Conservation (phyloP, 1,140 invertebrate genomes). For the Nymphalis io region DNA sequence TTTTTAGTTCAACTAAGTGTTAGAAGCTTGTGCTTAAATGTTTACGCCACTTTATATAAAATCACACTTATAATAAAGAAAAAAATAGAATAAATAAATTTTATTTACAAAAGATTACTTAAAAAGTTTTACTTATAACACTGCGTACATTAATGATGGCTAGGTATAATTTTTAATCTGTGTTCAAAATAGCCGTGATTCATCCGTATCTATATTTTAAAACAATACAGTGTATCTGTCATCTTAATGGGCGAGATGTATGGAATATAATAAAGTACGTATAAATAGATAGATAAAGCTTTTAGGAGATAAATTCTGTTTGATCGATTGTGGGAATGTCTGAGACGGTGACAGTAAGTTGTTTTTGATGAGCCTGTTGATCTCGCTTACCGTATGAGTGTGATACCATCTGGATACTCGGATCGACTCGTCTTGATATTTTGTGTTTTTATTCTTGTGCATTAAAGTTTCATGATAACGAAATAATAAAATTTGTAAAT, state of each 20-base stretch:
- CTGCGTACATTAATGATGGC: too few relatives aligned
- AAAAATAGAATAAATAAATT: too few relatives aligned
- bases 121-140: too few relatives aligned
- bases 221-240: slow-evolving; percentile 41
- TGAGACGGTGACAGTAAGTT: slow-evolving; percentile 69
- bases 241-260: slow-evolving; percentile 43
- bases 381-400: slow-evolving; percentile 46
- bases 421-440: slow-evolving; percentile 47
- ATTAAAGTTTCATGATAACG: too few relatives aligned
- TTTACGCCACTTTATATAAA: too few relatives aligned
- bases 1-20: too few relatives aligned
- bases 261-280: slow-evolving; percentile 45
- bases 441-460: slow-evolving; percentile 6
- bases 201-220: slow-evolving; percentile 24
- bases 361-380: slow-evolving; percentile 19
- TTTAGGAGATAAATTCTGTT: slow-evolving; percentile 60
- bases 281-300: slow-evolving; percentile 69
- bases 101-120: too few relatives aligned
- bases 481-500: neutral
- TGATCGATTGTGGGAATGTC: slow-evolving; percentile 75
- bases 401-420: slow-evolving; percentile 57
- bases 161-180: slow-evolving; percentile 11
- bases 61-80: too few relatives aligned
- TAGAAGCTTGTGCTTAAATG: too few relatives aligned
- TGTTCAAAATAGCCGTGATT: neutral